Base-by-base conservation (phyloP, 2,113 vertebrate genomes). In the Scomber colias region DNA sequence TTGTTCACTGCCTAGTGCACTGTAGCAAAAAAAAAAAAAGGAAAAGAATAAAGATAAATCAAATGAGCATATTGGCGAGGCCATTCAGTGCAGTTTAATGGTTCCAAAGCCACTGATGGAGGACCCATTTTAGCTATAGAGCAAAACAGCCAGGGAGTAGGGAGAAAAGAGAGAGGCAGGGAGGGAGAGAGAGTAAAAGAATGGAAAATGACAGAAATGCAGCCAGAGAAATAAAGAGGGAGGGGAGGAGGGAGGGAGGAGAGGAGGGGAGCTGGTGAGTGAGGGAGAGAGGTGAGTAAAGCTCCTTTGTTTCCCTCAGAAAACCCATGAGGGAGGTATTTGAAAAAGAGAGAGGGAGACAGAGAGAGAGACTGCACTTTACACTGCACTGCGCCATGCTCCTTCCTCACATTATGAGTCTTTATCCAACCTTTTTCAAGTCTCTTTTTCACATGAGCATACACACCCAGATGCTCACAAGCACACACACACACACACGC, bases 321-420 rank as follows among this genome's bases (percentile, higher is more conserved):
- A 91, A 92, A 83, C 19, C 83, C 85, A 82, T 40, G 84, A 92
- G 85, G 89, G 87, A 89, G 75, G 82, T 55, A 81, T 90, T 71
- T 86, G 86, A 84, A 69, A 68, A 88, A 62, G 46, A 69, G 49
- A 69, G 64, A 82, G 49, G 56, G 66, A 77, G 61, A 60, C 57
- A 71, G 59, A 71, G 61, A 89, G 80, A 77, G 76, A 77, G 84
- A 57, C 71, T 64, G 80, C 53, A 74, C 89, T 81, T 91, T 86
- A 89, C 88, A 91, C 91, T 92, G 91, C 92, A 93, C 84, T 93
- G 92, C 91, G 73, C 90, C 91, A 92, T 83, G 72, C 82, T 88
- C 87, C 84, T 79, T 79, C 75, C 86, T 82, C 88, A 83, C 77
- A 88, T 79, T 87, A 89, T 65, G 77, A 90, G 83, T 89, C 84